A percentile compares a stretch with the other conserved stretches of the same genome.
These are phyloP conservation scores for Drosophila mettleri DNA, from an alignment of 2,888 invertebrate species.

Conservation along the genomic window DNA sequence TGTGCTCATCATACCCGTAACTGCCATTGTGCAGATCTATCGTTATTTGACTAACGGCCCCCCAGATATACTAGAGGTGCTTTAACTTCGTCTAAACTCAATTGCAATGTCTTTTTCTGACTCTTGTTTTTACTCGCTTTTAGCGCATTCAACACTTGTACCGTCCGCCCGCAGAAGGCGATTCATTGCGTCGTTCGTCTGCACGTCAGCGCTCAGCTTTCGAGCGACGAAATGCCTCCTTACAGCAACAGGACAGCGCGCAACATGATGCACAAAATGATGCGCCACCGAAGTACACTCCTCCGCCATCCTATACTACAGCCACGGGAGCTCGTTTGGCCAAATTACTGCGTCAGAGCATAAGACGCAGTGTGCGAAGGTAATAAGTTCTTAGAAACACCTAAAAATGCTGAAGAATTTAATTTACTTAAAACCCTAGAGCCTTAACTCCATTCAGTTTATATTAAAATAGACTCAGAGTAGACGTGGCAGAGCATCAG, in stretches of 20 bases:
- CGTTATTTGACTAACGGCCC: conserved; percentile 93
- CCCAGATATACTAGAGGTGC: conserved; percentile 94
- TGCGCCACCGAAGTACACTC: conserved; percentile 96
- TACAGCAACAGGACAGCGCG: conserved; percentile 41
- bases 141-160: conserved; percentile 94
- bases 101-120: not conserved
- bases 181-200: conserved; percentile 76
- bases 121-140: conserved; percentile 59
- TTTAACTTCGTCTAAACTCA: conserved; percentile 70
- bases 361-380: conserved; percentile 91
- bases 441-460: no score
- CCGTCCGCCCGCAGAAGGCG: conserved; percentile 88
- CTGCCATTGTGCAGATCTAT: conserved; percentile 88
- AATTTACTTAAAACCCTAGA: no score
- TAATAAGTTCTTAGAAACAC: conserved; percentile 30
- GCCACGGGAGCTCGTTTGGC: conserved; percentile 94
- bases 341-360: conserved; percentile 90
- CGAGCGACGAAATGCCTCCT: conserved; percentile 53
- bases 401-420: no score
- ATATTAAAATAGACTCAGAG: no score
- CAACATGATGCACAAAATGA: conserved; percentile 86
- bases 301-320: conserved; percentile 96
- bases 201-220: conserved; percentile 53
- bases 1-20: conserved; percentile 88
- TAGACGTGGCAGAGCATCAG: no score